Conservation (phyloP, 92 coral and sea anemone species). For the Nematostella vectensis region DNA sequence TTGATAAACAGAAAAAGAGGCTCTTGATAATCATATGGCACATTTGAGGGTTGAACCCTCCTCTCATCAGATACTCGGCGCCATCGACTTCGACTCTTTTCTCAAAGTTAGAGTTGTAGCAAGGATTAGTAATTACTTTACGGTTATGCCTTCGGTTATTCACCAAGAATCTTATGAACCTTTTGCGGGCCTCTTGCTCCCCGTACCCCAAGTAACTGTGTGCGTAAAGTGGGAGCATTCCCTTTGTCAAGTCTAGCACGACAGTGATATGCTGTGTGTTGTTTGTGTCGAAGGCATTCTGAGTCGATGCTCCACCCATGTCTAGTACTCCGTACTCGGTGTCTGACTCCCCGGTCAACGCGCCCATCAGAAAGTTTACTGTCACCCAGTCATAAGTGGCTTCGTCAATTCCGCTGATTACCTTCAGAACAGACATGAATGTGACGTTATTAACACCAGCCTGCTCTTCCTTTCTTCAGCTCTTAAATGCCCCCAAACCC, state of each 20-base stretch:
- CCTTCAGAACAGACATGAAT: too few relatives aligned
- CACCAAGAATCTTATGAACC: slow-evolving; percentile 11
- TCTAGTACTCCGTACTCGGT: slow-evolving; percentile 4
- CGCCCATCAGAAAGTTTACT: slow-evolving; percentile 32
- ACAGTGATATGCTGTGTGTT: not conserved
- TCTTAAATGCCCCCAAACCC: too few relatives aligned
- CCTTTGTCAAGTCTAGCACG: slow-evolving; percentile 11
- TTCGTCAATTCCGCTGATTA: slow-evolving; percentile 32
- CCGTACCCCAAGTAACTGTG: slow-evolving; percentile 50
- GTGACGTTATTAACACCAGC: slow-evolving; percentile 9
- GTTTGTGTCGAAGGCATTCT: slow-evolving; percentile 23
- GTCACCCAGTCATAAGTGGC: slow-evolving; percentile 39
- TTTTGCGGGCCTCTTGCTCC: slow-evolving; percentile 29
- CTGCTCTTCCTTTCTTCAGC: too few relatives aligned
- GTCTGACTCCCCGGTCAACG: slow-evolving; percentile 4
- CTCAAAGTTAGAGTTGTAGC: slow-evolving; percentile 32
- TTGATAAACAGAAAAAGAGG: slow-evolving; percentile 28
- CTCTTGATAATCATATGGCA: slow-evolving; percentile 15
- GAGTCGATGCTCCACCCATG: slow-evolving; percentile 45
- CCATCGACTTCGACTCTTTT: slow-evolving; percentile 8
- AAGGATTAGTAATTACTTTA: slow-evolving; percentile 18
- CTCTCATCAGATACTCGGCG: slow-evolving; percentile 3
- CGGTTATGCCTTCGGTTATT: not conserved
- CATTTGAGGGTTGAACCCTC: slow-evolving; percentile 5
- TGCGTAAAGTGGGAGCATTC: slow-evolving; percentile 17